phyloP scores from a whole-genome alignment of 2,888 invertebrate species.

The Pyrrhia umbra region DNA sequence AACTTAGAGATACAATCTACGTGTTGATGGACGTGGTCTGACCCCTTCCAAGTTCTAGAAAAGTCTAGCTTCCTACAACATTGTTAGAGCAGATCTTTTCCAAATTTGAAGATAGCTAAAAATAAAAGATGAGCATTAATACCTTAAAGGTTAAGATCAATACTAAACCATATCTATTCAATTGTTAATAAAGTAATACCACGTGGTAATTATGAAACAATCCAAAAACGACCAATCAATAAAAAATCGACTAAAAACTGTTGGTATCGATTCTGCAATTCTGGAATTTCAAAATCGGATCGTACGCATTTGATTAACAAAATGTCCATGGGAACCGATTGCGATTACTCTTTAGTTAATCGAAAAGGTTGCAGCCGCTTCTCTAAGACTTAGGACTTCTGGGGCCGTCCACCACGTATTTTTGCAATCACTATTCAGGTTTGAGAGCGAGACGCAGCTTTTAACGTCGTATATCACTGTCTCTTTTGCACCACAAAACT shows the following conservation, averaged over 20 bases:
- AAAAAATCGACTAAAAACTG: background rate
- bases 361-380: conserved; percentile 2
- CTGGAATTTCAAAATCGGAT: background rate
- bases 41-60: too few relatives aligned
- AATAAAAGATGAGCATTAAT: background rate
- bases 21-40: too few relatives aligned
- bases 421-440: too few relatives aligned
- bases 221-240: background rate
- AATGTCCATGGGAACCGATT: conserved; percentile 17
- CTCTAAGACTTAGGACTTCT: too few relatives aligned
- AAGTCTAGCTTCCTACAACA: background rate
- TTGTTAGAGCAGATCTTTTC: background rate
- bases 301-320: background rate
- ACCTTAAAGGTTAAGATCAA: background rate
- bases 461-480: too few relatives aligned
- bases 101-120: background rate
- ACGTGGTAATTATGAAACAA: background rate
- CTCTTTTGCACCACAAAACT: too few relatives aligned
- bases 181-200: background rate
- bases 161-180: too few relatives aligned
- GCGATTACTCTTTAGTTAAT: conserved; percentile 1
- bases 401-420: too few relatives aligned
- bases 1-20: background rate
- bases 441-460: background rate
- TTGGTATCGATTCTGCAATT: conserved; percentile 2